phyloP scores from a whole-genome alignment of 2,888 invertebrate species.

The Monoplex corrugatus region DNA sequence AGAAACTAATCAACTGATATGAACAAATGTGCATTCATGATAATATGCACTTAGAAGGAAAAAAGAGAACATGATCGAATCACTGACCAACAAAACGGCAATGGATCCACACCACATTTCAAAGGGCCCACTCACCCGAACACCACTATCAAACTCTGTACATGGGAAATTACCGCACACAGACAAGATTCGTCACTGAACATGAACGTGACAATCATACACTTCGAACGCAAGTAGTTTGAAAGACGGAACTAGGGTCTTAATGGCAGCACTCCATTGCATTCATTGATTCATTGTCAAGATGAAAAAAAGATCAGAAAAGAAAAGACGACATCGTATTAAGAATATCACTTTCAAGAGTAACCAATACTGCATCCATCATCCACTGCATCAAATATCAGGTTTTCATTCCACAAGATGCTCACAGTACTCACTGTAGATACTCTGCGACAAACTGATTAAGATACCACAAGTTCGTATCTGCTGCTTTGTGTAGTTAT shows the following conservation, averaged over 20 bases:
- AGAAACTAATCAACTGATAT: not conserved
- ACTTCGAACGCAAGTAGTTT: not conserved
- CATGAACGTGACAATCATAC: not conserved
- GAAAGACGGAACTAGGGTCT: constrained; percentile 26
- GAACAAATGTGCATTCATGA: not conserved
- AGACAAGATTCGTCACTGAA: not conserved
- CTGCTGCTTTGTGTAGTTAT: not conserved
- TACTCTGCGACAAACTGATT: not conserved
- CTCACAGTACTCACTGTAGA: not conserved
- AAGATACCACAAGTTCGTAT: not conserved
- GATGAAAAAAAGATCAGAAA: not conserved
- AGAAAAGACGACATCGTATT: not conserved
- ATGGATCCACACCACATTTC: not conserved
- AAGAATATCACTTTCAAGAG: not conserved
- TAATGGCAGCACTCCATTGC: constrained; percentile 21
- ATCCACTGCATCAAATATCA: not conserved
- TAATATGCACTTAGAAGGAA: not conserved
- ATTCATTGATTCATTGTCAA: too few species aligned
- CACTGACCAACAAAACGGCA: too few species aligned
- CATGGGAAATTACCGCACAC: not conserved
- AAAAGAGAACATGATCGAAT: too few species aligned
- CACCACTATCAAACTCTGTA: not conserved
- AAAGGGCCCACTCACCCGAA: not conserved
- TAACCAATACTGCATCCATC: not conserved
- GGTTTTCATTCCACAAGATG: not conserved